Base-by-base conservation (phyloP, 2,888 invertebrate genomes). In the Himalopsyche anomala region DNA sequence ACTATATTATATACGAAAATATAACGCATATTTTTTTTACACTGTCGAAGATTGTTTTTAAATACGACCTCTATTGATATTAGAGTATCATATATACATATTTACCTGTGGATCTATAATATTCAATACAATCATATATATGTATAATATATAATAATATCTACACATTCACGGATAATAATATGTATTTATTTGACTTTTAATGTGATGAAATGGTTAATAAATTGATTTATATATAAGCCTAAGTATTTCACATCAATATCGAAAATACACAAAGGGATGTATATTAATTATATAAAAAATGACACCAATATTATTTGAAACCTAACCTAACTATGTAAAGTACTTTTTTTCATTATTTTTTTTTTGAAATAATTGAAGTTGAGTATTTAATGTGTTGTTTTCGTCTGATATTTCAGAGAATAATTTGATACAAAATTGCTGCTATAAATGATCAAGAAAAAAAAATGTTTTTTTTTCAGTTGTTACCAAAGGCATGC, bases 201-300 rank as follows among this genome's bases (percentile, higher is more conserved):
- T 62, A 19, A 62, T 62, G 19, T 62, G 28, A 62, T 62, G n/a
- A 19, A 19, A 62, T 62, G 62, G 62, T 62, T 62, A 62, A 4
- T n/a, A 3, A 62, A 2, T n/a, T 62, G 15, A n/a, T 62, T 11
- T 62, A 62, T 19, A 62, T 19, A 62, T 12, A 19, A 62, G 15
- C 51, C 51, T 51, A 51, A 51, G n/a, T 62, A 62, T 28, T 84
- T 86, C 84, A 88, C 87, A 87, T 86, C 87, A 56, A 87, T 88
- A 87, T 88, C 84, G 86, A 88, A 88, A 88, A 88, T 86, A 86
- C 88, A 85, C 85, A 86, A 86, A 81, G 80, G 54, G 82, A 83
- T 88, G 84, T 88, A 87, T 86, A 82, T 80, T 83, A 85, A 40
- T 82, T 84, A 84, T 86, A 83, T 82, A 86, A 86, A 86, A 28